phyloP scores from a whole-genome alignment of 2,888 invertebrate genomes.

The Zaprionus bogoriensis region DNA sequence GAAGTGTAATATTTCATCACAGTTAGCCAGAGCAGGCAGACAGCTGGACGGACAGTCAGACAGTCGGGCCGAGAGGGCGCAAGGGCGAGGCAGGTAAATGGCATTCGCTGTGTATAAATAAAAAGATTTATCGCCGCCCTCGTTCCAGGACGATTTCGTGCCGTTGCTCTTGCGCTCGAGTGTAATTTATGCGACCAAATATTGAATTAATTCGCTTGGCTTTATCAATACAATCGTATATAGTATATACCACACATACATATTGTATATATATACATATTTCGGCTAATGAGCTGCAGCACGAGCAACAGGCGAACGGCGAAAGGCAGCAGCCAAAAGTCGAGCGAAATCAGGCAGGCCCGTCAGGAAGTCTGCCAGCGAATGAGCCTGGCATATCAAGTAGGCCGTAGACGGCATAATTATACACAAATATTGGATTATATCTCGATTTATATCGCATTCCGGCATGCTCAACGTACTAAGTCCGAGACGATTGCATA shows the following conservation, averaged over 20 bases:
- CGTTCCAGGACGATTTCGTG: slow-evolving; percentile 1
- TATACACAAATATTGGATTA: too few relatives aligned
- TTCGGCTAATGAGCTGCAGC: slow-evolving; percentile 44
- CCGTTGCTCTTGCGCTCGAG: slow-evolving; percentile 12
- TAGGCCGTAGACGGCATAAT: too few relatives aligned
- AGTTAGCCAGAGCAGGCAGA: slow-evolving; percentile 30
- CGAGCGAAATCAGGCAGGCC: neutral
- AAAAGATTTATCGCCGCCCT: slow-evolving; percentile 43
- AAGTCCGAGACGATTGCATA: slow-evolving; percentile 3
- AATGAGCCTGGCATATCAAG: too few relatives aligned
- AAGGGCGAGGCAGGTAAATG: slow-evolving; percentile 32
- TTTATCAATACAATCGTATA: slow-evolving; percentile 53
- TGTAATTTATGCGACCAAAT: slow-evolving; percentile 52
- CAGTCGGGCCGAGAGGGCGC: neutral
- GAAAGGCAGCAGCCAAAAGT: neutral
- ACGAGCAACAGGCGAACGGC: slow-evolving; percentile 12
- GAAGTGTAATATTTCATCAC: slow-evolving; percentile 70
- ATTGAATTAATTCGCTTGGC: slow-evolving; percentile 55
- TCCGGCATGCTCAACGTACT: too few relatives aligned
- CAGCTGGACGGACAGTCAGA: slow-evolving; percentile 2
- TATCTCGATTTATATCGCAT: too few relatives aligned
- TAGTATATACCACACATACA: neutral
- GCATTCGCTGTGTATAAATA: slow-evolving; percentile 4
- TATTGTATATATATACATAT: too few relatives aligned
- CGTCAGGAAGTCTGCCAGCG: neutral